These are phyloP conservation scores for Nyctereutes procyonoides DNA, from an alignment of 2,113 vertebrate species.

Conservation along the genomic window DNA sequence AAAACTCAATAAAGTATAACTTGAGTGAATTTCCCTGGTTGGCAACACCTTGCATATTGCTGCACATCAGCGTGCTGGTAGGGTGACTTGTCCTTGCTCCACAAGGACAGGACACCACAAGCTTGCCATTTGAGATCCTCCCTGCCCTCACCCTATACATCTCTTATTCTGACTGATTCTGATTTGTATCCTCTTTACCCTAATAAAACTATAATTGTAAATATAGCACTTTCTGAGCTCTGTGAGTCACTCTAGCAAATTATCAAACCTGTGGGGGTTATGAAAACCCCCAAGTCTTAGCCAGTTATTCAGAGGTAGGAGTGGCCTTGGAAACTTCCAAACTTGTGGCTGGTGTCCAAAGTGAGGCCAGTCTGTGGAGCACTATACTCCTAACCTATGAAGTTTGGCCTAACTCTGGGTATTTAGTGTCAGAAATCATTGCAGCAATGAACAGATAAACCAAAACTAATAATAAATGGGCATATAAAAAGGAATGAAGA, in stretches of 20 bases:
- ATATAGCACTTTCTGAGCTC: not conserved
- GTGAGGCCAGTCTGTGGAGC: not conserved
- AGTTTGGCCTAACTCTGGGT: not conserved
- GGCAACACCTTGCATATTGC: not conserved
- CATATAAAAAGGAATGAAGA: not conserved
- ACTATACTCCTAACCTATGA: not conserved
- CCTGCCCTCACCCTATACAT: not conserved
- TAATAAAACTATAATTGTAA: conserved; percentile 12
- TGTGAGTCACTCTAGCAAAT: not conserved
- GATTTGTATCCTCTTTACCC: not conserved
- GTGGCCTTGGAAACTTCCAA: not conserved
- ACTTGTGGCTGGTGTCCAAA: not conserved
- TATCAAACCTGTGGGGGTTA: not conserved
- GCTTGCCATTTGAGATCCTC: not conserved
- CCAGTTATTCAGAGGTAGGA: not conserved
- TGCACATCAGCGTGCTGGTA: too few relatives aligned
- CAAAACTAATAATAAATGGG: not conserved
- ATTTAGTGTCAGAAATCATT: not conserved
- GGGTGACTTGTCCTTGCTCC: not conserved
- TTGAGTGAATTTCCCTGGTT: not conserved
- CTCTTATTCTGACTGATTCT: not conserved
- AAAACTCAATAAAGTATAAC: not conserved
- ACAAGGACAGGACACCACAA: not conserved
- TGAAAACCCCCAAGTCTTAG: not conserved
- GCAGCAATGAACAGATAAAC: not conserved